Base-by-base conservation (phyloP, 2,797 vertebrate genomes). In the Cuniculus paca region DNA sequence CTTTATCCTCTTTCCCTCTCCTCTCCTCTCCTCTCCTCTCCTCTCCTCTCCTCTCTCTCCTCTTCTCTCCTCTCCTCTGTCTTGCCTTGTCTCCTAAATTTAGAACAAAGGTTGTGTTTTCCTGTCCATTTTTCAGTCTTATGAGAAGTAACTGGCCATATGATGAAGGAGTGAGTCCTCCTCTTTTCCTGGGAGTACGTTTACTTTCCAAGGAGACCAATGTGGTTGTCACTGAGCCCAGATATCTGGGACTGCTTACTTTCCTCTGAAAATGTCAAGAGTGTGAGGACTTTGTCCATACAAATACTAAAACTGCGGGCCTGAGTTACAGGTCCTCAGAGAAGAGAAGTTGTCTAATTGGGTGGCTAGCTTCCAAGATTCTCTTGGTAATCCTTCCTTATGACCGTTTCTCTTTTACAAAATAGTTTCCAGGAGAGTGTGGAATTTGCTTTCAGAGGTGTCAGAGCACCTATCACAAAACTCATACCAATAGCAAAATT, bases 181-280 rank as follows among this genome's bases (percentile, higher is more conserved):
- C 96, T 96, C 89, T 98, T 97, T 97, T 97, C 95, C 95, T 97
- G 85, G 95, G 96, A 97, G 84, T 54, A 56, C 83, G 83, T 96
- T 96, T 94, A 83, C 93, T 98, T 98, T 97, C 77, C 85, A 95
- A 90, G 61, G 94, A 92, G 86, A 92, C 58, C 79, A 74, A 13
- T 16, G 58, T 68, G 61, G 52, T 79, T 94, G 90, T 96, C 92
- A 65, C 81, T 36, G 85, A 87, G 85, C 91, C 70, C 75, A 88
- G 77, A 89, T 96, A 88, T 96, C 93, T 93, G 75, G 78, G 31
- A 84, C 50, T 86, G 86, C 65, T 92, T 88, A 81, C 93, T 95
- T 97, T 97, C 79, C 94, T 97, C 87, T 82, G 50, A 88, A 96
- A 95, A 91, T 82, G 91, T 95, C 63, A 96, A 96, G 72, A 54